These are phyloP conservation scores for Tetramorium parvispinum DNA, from an alignment of 1,140 invertebrate species.

Conservation along the genomic window DNA sequence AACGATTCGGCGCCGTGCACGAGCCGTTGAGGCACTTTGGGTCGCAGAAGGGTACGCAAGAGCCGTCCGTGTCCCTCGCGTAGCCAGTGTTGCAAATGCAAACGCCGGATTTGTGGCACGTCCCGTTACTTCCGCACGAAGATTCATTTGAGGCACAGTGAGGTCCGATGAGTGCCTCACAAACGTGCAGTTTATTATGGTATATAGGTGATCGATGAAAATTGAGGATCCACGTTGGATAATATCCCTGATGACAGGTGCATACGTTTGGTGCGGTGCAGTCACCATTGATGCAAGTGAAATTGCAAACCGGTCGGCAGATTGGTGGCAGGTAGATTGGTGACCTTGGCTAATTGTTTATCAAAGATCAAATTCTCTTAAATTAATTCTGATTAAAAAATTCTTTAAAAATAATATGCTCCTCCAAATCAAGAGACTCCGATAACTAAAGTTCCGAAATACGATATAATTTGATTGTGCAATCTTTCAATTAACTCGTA, in stretches of 20 bases:
- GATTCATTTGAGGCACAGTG: conserved; percentile 55
- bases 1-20: conserved; percentile 74
- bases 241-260: conserved; percentile 68
- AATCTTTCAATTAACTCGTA: background rate
- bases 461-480: background rate
- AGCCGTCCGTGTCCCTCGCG: conserved; percentile 15
- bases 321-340: too few species aligned
- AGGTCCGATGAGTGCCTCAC: conserved; percentile 77
- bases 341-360: background rate
- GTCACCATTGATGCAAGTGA: conserved; percentile 39
- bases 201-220: background rate
- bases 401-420: background rate
- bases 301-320: conserved; percentile 68
- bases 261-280: conserved; percentile 73
- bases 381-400: background rate
- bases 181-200: conserved; percentile 67
- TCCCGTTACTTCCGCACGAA: conserved; percentile 67
- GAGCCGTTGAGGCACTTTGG: conserved; percentile 70
- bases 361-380: background rate
- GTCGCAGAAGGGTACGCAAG: conserved; percentile 66
- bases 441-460: too few species aligned
- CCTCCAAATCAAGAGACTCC: too few species aligned
- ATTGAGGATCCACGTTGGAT: background rate
- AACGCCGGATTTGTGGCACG: conserved; percentile 71
- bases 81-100: conserved; percentile 78